Evolutionary conservation across 2,797 vertebrate genomes (phyloP).

Genomic region (Sandelia bainsii): DNA sequence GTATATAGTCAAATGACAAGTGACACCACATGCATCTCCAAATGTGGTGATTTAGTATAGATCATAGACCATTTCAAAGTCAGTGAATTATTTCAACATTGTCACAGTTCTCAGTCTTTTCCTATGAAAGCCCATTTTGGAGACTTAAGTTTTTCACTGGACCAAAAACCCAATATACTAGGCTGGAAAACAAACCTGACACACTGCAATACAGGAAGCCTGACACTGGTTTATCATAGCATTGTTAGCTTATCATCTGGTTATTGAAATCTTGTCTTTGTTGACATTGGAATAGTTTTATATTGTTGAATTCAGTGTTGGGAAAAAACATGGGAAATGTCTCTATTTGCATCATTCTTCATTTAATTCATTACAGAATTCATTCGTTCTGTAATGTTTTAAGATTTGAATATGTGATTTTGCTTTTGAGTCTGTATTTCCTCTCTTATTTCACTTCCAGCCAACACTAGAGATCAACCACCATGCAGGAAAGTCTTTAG

Average conservation of each 20-base stretch:
- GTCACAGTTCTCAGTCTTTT: neutral
- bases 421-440: constrained; percentile 27
- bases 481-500: constrained; percentile 96
- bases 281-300: neutral
- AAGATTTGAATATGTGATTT: neutral
- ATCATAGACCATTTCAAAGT: neutral
- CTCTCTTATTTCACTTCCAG: constrained; percentile 75
- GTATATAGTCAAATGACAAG: neutral
- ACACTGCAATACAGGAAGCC: constrained; percentile 39
- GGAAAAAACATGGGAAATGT: neutral
- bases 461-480: constrained; percentile 97
- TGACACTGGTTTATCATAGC: constrained; percentile 20
- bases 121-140: neutral
- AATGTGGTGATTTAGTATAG: neutral
- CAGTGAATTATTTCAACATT: neutral
- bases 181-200: constrained; percentile 28
- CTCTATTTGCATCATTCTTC: too few relatives aligned
- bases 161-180: constrained; percentile 23
- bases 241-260: constrained; percentile 11
- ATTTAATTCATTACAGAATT: too few relatives aligned
- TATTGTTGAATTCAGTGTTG: neutral
- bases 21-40: neutral
- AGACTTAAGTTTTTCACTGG: constrained; percentile 29
- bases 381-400: constrained; percentile 8
- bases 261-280: constrained; percentile 17